A percentile compares a stretch with the other conserved stretches of the same genome.
Evolutionary conservation across 2,797 vertebrate genomes (phyloP).

Genomic region (Leucoraja ocellata): DNA sequence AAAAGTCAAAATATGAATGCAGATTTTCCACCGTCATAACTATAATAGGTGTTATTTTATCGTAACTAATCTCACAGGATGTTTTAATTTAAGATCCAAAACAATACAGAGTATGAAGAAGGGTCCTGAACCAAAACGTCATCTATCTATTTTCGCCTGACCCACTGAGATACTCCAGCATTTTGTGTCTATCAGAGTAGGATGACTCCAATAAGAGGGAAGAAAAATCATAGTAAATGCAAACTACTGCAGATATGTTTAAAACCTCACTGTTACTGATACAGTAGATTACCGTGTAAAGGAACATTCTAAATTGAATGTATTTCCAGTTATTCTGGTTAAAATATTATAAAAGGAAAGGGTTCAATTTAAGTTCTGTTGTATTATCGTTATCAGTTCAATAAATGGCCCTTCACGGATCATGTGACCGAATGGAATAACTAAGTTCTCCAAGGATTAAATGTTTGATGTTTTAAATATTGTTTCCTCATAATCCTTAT

Average conservation of each 20-base stretch:
- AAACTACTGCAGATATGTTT: not conserved
- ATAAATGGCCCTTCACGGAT: not conserved
- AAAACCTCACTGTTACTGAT: not conserved
- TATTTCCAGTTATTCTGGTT: not conserved
- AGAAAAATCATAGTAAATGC: not conserved
- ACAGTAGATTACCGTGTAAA: not conserved
- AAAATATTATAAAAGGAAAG: not conserved
- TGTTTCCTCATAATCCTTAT: not conserved
- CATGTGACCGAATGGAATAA: conserved; percentile 3
- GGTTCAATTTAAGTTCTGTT: not conserved
- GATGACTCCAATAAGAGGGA: not conserved
- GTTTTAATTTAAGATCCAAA: not conserved
- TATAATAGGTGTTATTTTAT: not conserved
- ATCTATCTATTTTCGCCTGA: too few species aligned
- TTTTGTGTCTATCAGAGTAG: not conserved
- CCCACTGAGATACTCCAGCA: too few species aligned
- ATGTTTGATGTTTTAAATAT: conserved; percentile 15
- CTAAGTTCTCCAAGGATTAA: not conserved
- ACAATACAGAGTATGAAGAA: not conserved
- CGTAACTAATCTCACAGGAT: not conserved
- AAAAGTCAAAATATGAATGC: not conserved
- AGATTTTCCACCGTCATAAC: too few species aligned
- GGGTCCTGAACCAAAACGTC: too few species aligned
- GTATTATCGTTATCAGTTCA: not conserved
- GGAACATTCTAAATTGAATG: conserved; percentile 16